Percentiles rank a stretch among this genome's conserved stretches.
Conservation (phyloP, 2,113 vertebrate genomes). For the Nettapus auritus region DNA sequence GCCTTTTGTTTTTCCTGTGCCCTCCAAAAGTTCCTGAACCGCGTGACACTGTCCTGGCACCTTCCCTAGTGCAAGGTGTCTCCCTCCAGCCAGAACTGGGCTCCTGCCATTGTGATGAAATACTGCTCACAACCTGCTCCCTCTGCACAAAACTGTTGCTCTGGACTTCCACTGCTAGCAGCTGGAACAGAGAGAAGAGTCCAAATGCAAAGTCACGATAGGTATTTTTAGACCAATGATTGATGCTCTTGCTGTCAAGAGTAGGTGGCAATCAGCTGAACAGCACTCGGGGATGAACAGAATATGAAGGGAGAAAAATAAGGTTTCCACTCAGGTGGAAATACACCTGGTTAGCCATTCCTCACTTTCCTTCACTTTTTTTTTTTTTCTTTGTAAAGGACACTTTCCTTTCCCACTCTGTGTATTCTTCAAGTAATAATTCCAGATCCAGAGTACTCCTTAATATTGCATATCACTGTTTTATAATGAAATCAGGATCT, state of each 20-base stretch:
- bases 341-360: background rate
- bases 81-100: background rate
- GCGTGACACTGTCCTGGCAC: background rate
- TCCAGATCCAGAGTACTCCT: background rate
- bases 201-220: background rate
- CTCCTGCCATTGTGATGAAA: background rate
- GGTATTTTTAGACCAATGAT: background rate
- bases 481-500: background rate
- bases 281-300: background rate
- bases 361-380: background rate
- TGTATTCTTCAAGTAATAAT: background rate
- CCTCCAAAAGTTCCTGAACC: background rate
- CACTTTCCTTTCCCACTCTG: background rate
- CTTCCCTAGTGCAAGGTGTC: background rate
- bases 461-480: background rate
- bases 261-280: slow-evolving; percentile 21
- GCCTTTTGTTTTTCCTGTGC: background rate
- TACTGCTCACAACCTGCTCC: rapidly evolving
- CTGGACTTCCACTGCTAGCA: background rate
- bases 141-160: background rate
- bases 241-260: background rate
- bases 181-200: background rate
- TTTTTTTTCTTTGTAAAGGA: background rate
- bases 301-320: background rate
- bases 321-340: background rate